A percentile compares a stretch with the other conserved stretches of the same genome.
phyloP scores from a whole-genome alignment of 1,140 invertebrate genomes.

The Hycleus phaleratus region DNA sequence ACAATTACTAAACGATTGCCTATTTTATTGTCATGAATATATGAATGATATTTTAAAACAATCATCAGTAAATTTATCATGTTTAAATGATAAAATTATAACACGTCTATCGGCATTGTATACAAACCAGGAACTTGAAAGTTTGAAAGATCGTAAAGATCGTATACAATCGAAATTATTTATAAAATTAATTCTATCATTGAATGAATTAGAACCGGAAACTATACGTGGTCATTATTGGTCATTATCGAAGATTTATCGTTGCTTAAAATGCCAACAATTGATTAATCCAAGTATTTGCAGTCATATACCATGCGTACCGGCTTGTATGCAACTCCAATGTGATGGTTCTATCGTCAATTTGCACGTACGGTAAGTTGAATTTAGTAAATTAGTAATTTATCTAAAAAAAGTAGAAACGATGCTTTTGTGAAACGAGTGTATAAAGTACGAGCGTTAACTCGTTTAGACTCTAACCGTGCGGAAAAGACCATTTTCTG shows the following conservation, averaged over 20 bases:
- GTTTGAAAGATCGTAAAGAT: conserved; percentile 69
- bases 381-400: too few relatives aligned
- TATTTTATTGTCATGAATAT: conserved; percentile 72
- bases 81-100: conserved; percentile 71
- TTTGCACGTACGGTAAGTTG: conserved; percentile 52
- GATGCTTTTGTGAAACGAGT: too few relatives aligned
- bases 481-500: too few relatives aligned
- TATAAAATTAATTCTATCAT: conserved; percentile 69
- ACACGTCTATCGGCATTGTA: conserved; percentile 65
- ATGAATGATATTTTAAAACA: conserved; percentile 68
- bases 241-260: conserved; percentile 53
- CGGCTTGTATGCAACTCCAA: conserved; percentile 61
- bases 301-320: conserved; percentile 56
- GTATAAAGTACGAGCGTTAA: too few relatives aligned
- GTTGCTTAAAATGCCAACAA: conserved; percentile 45
- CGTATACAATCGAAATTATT: conserved; percentile 76
- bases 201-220: conserved; percentile 63
- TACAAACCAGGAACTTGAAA: conserved; percentile 69
- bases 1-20: conserved; percentile 69
- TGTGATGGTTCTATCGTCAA: conserved; percentile 59
- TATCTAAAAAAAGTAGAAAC: too few relatives aligned
- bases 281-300: conserved; percentile 54
- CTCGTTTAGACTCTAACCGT: too few relatives aligned
- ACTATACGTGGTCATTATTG: conserved; percentile 68
- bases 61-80: conserved; percentile 68